Evolutionary conservation across 2,888 invertebrate genomes (phyloP).

Genomic region (Agonopterix heracliana): DNA sequence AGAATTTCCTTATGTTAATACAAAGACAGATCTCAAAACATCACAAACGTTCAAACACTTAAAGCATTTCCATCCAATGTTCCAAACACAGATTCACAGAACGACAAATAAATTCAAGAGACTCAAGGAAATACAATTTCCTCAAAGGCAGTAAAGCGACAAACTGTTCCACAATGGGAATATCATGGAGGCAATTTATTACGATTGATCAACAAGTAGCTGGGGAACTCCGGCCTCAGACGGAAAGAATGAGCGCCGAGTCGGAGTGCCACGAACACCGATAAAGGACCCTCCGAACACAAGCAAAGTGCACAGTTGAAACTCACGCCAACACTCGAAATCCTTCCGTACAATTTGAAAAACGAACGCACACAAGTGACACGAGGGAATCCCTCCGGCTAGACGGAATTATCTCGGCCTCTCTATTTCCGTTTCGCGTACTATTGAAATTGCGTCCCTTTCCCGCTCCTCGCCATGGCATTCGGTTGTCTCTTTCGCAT

Average conservation of each 20-base stretch:
- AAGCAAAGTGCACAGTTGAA: slow-evolving; percentile 36
- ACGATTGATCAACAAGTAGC: slow-evolving; percentile 76
- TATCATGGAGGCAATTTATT: slow-evolving; percentile 74
- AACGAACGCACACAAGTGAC: slow-evolving; percentile 73
- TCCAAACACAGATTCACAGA: slow-evolving; percentile 13
- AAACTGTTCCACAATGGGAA: slow-evolving; percentile 73
- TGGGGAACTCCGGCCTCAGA: slow-evolving; percentile 50
- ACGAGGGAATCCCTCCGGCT: slow-evolving; percentile 75
- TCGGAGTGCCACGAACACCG: slow-evolving; percentile 38
- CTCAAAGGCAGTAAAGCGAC: slow-evolving; percentile 70
- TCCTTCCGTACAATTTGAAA: slow-evolving; percentile 62
- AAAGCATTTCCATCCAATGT: slow-evolving; percentile 5
- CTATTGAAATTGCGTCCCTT: slow-evolving; percentile 67
- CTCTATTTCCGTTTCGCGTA: slow-evolving; percentile 75
- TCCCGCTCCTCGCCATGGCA: slow-evolving; percentile 28
- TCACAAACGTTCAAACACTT: neutral
- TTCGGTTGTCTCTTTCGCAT: slow-evolving; percentile 62
- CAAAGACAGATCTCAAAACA: no score
- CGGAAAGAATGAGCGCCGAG: slow-evolving; percentile 58
- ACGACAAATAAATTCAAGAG: slow-evolving; percentile 59
- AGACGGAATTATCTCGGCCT: slow-evolving; percentile 74
- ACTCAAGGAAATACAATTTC: slow-evolving; percentile 69
- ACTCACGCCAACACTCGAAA: slow-evolving; percentile 62
- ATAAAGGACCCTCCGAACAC: slow-evolving; percentile 47
- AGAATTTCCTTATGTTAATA: no score